Conservation (phyloP, 2,888 invertebrate species). For the Helleia helle region DNA sequence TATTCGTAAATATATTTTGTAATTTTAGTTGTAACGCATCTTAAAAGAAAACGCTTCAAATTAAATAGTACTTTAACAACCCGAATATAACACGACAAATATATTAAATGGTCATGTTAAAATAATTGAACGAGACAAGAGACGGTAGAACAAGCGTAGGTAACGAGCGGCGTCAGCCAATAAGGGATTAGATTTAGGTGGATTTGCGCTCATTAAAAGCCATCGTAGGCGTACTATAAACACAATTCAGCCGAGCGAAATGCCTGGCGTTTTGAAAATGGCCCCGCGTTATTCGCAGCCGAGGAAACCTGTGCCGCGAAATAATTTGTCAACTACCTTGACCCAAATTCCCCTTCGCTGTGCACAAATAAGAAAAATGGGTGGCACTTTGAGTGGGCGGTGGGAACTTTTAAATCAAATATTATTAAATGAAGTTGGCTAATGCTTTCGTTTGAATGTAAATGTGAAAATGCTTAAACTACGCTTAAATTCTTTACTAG, state of each 20-base stretch:
- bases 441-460: background rate
- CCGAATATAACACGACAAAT: background rate
- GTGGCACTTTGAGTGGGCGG: constrained; percentile 15
- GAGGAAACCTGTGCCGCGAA: constrained; percentile 33
- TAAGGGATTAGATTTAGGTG: constrained; percentile 17
- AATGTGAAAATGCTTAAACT: background rate
- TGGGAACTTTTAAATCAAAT: constrained; percentile 15
- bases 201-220: constrained; percentile 21
- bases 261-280: constrained; percentile 41
- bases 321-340: constrained; percentile 53
- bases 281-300: constrained; percentile 42
- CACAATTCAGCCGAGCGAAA: constrained; percentile 29
- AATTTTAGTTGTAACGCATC: no score
- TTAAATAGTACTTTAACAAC: background rate
- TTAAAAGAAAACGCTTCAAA: no score
- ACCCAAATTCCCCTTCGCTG: constrained; percentile 26
- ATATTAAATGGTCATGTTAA: constrained; percentile 1
- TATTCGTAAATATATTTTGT: no score
- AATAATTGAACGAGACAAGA: background rate
- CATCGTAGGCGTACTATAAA: constrained; percentile 19
- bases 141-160: background rate
- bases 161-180: constrained; percentile 10
- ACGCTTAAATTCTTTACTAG: no score
- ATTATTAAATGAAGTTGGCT: constrained; percentile 6
- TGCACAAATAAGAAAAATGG: constrained; percentile 22